Conservation (phyloP, 2,113 vertebrate species). For the Steatornis caripensis region DNA sequence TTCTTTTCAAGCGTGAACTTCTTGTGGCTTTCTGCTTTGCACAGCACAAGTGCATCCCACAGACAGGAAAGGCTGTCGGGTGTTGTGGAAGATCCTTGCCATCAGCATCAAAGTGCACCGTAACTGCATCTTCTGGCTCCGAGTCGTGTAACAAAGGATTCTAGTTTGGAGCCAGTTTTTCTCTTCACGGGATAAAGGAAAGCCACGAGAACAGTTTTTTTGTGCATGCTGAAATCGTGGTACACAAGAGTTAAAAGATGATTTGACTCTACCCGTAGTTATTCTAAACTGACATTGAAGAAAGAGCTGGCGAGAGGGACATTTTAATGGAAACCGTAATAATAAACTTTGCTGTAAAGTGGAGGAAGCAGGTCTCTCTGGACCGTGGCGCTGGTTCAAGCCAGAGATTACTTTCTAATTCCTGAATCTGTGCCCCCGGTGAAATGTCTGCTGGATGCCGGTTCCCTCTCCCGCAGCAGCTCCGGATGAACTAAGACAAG, state of each 20-base stretch:
- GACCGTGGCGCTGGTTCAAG: slow-evolving; percentile 48
- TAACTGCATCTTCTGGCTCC: background rate
- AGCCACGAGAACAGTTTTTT: background rate
- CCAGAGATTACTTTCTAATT: slow-evolving; percentile 60
- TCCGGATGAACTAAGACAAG: background rate
- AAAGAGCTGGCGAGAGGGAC: background rate
- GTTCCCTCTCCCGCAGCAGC: background rate
- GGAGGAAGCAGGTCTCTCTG: slow-evolving; percentile 57
- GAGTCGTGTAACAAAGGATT: background rate
- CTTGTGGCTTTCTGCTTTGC: background rate
- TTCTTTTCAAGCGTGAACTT: background rate
- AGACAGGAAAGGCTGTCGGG: background rate
- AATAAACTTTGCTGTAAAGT: slow-evolving; percentile 43
- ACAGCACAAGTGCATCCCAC: background rate
- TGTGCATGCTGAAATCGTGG: background rate
- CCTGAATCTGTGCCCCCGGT: slow-evolving; percentile 38
- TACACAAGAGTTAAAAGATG: background rate
- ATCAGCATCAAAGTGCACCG: background rate
- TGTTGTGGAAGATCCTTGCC: background rate
- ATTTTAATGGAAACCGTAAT: slow-evolving; percentile 31
- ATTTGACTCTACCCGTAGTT: background rate
- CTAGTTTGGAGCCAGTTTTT: background rate
- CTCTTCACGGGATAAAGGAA: background rate
- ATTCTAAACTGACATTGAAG: background rate
- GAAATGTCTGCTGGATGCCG: slow-evolving; percentile 39